phyloP scores from a whole-genome alignment of 2,797 vertebrate genomes.

The Microctenopoma stevenorrisi region DNA sequence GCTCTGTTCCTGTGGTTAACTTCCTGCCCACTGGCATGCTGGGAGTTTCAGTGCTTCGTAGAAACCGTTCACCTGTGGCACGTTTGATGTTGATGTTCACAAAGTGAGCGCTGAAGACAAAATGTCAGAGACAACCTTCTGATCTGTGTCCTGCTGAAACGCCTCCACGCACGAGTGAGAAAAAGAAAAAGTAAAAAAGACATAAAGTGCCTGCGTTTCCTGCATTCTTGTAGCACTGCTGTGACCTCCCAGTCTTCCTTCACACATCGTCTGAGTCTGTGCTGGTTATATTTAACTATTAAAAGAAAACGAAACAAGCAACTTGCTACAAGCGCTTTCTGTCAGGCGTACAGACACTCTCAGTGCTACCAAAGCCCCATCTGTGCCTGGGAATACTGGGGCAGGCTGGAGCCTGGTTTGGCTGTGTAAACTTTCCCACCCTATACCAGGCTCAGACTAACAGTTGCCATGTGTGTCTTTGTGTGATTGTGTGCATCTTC shows the following conservation, averaged over 20 bases:
- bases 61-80: not conserved
- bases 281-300: constrained; percentile 38
- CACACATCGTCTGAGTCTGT: constrained; percentile 5
- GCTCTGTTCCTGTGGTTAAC: no score
- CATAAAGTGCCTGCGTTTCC: not conserved
- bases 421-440: constrained; percentile 83
- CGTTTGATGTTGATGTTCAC: not conserved
- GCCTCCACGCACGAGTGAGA: no score
- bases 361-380: constrained; percentile 65
- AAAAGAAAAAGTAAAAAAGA: no score
- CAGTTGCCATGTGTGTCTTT: constrained; percentile 56
- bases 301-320: constrained; percentile 47
- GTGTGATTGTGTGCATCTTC: constrained; percentile 51
- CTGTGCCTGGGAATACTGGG: constrained; percentile 67
- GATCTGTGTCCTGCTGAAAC: not conserved
- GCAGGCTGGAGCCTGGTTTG: constrained; percentile 48
- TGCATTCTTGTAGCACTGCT: not conserved
- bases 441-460: constrained; percentile 56
- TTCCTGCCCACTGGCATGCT: not conserved
- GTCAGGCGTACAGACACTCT: constrained; percentile 54
- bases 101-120: not conserved
- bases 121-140: not conserved
- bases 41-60: not conserved
- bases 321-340: constrained; percentile 34
- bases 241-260: constrained; percentile 14